Conservation (phyloP, 1,140 invertebrate genomes). For the Ceratosolen fusciceps region DNA sequence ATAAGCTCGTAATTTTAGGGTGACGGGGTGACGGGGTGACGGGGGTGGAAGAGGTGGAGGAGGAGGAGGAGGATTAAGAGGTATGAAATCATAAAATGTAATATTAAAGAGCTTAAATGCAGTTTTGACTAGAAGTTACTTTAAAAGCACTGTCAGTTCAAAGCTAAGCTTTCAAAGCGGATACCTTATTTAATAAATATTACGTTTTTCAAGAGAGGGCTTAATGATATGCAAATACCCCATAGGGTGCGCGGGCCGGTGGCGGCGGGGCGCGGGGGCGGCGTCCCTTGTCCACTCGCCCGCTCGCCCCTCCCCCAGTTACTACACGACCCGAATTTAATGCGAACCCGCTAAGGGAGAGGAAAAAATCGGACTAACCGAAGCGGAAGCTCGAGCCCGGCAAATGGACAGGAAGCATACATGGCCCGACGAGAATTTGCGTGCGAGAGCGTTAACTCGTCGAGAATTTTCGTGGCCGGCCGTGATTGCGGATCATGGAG, state of each 20-base stretch:
- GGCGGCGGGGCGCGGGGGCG: no score
- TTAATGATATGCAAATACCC: neutral
- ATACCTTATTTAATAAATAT: no score
- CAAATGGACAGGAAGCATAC: neutral
- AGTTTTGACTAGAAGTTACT: neutral
- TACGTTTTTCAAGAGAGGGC: no score
- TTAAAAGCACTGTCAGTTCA: no score
- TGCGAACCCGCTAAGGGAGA: no score
- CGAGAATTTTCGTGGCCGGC: slow-evolving; percentile 12
- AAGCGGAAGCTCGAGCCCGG: neutral
- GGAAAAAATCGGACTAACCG: neutral
- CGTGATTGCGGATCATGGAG: slow-evolving; percentile 19
- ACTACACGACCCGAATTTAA: no score
- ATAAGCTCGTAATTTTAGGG: neutral
- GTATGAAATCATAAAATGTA: neutral
- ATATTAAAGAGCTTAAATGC: neutral
- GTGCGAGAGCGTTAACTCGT: neutral
- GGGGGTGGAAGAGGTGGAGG: no score
- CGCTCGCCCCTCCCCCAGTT: no score
- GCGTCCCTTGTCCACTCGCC: no score
- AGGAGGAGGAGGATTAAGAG: neutral
- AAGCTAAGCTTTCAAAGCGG: no score
- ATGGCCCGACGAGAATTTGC: neutral
- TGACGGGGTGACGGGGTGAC: no score
- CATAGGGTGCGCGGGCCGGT: no score